Base-by-base conservation (phyloP, 2,888 invertebrate species). In the Lypha dubia region DNA sequence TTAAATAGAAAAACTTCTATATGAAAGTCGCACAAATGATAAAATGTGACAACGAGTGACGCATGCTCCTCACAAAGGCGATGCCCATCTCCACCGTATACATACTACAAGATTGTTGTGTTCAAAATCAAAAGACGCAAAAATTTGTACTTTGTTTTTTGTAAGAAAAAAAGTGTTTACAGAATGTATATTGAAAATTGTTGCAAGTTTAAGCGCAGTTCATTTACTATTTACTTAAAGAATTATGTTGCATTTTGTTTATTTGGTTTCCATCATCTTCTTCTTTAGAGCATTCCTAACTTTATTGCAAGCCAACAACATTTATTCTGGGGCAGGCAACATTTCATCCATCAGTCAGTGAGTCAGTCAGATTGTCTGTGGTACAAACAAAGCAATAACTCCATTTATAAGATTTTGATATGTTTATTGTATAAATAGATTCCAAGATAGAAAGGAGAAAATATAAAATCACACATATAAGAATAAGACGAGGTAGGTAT, bases 371-470 rank as follows among this genome's bases (percentile, higher is more conserved):
- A 86, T 81, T 85, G 77, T 75, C 74, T 76, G 79, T 67, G 73
- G 62, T 58, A 81, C 71, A 49, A 85, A 79, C 67, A 73, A 81
- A 86, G 79, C 86, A 85, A 84, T 84, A 80, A 75, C 84, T 86
- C 79, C 84, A 77, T 82, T 84, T 85, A 84, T 86, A 85, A 84
- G 83, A 80, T 85, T 85, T 85, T 84, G 81, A 84, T 84, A 84
- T 84, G 84, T 84, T 84, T 84, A 84, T 84, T 84, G 84, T 84
- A 79, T 63, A 84, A 84, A 81, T 77, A 81, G 84, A 81, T 79
- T 84, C 70, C 63, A 70, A 70, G 81, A 84, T 81, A 77, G 38
- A 56, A 7, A 41, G 63, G 28, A n/a, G 38, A 80, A 58, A 73
- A 62, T 51, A 75, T 38, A 46, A 46, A 75, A 68, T 75, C 71